Base-by-base conservation (phyloP, 2,888 invertebrate species). In the Mesorhabditis spiculigera region DNA sequence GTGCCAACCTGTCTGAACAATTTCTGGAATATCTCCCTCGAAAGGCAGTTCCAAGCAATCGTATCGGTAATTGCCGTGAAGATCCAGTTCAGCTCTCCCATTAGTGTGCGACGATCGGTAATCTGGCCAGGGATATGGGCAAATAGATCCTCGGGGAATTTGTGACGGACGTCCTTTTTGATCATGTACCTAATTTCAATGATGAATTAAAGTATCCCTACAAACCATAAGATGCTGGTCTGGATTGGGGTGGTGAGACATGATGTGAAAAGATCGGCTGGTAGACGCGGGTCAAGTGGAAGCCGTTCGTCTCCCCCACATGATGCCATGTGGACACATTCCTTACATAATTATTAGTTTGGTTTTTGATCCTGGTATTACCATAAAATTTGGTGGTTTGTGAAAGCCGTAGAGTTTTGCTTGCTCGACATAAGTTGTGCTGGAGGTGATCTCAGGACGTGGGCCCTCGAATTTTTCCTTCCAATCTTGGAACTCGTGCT, bases 21-120 rank as follows among this genome's bases (percentile, higher is more conserved):
- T 87, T 92, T 93, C 89, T 98, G 96, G 88, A 98, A 97, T 81
- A 95, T 89, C 81, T 96, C 95, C 87, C 88, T 65, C 4, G 95
- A 94, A 82, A 99, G 89, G 63, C 93, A 93, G 87, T 95, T 95
- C 97, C 97, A 98, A 0, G 98, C 98, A 86, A 99, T 97, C 10
- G 98, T 98, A 87, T 99, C 98, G 0, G 98, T 98, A 81, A 99
- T 95, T 64, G 98, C 97, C 4, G 98, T 99, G 89, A 99, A 98
- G 86, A 99, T 96, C 98, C 98, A 98, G 89, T 98, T 98, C 73
- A 98, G 89, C 89, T 99, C 97, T 66, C 98, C 98, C 78, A 97
- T 90, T 93, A 97, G 94, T 44, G 98, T 96, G 82, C 95, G 90
- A 41, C 78, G 45, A 69, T 85, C 85, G 0, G 92, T 93, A 79